These are phyloP conservation scores for Diadophis punctatus DNA, from an alignment of 2,113 vertebrate genomes.

Conservation along the genomic window DNA sequence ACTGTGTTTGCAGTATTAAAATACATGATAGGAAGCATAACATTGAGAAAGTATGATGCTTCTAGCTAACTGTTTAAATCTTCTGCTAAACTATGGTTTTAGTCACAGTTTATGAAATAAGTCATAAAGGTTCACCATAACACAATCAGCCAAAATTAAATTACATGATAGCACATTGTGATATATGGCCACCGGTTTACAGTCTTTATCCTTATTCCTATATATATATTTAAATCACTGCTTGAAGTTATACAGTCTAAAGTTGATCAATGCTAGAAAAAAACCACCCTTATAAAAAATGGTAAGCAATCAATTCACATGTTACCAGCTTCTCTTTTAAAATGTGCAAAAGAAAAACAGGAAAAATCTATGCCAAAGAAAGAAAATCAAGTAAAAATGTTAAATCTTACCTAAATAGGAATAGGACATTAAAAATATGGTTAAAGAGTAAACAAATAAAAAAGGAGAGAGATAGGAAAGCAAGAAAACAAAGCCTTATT, in stretches of 20 bases:
- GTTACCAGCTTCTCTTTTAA: not conserved
- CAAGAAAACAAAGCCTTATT: not conserved
- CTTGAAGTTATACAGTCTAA: not conserved
- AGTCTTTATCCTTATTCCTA: not conserved
- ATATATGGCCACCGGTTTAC: not conserved
- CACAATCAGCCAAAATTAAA: not conserved
- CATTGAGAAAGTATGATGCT: not conserved
- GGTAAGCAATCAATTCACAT: not conserved
- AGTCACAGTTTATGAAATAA: not conserved
- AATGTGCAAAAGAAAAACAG: not conserved
- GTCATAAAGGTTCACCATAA: not conserved
- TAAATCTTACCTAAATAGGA: not conserved
- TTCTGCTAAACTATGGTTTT: not conserved
- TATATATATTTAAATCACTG: not conserved
- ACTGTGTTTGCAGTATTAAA: not conserved
- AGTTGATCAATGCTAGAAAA: not conserved
- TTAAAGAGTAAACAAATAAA: not conserved
- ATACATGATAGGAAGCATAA: not conserved
- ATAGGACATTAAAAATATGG: not conserved
- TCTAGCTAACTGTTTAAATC: not conserved
- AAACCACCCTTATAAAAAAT: not conserved
- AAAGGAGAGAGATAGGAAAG: too few species aligned
- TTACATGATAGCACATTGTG: not conserved
- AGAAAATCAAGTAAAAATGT: not conserved
- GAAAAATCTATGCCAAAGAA: not conserved